Evolutionary conservation across 2,797 vertebrate genomes (phyloP), one percentile per base, ranked within the genome.

Genomic region (Mus minutoides): DNA sequence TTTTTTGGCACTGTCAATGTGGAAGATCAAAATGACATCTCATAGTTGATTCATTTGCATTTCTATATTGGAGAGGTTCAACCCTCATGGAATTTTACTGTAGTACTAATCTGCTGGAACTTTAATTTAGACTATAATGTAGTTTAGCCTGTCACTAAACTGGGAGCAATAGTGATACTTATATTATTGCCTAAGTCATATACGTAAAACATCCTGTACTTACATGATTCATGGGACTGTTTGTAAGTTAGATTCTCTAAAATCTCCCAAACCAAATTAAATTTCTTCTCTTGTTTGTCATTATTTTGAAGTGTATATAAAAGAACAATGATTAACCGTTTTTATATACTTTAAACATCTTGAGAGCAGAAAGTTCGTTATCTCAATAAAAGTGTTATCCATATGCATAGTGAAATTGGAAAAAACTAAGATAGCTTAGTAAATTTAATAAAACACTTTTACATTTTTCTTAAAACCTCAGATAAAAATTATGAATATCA

Each of bases 91-190:
- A 13, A 97, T 82, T 16, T 26, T 91, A 86, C n/a, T 90, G 3
- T 26, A n/a, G 3, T 84, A 96, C 91, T 43, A 31, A 88, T 8
- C 75, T 29, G 12, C 69, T 85, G 4, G 11, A 93, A 95, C 90
- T 97, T 80, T 43, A 80, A 96, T 94, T 93, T 91, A 94, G 97
- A 96, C 78, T n/a, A 34, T 62, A 95, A 92, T 60, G 52, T 43
- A 58, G 60, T 49, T 96, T 85, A 46, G 78, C 84, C 43, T 40
- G 86, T 95, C 93, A 95, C 73, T 37, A 79, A 93, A 95, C 52
- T 94, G 86, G 49, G 77, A 75, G 29, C 64, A 90, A 21, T 29
- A 3, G 2, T 93, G 40, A 31, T 62, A 96, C 94, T 96, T 95
- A 92, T 43, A 94, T 64, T 86, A 86, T 43, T 90, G 52, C 64